Evolutionary conservation across 2,113 vertebrate species (phyloP).

Genomic region (Cebidichthys violaceus): DNA sequence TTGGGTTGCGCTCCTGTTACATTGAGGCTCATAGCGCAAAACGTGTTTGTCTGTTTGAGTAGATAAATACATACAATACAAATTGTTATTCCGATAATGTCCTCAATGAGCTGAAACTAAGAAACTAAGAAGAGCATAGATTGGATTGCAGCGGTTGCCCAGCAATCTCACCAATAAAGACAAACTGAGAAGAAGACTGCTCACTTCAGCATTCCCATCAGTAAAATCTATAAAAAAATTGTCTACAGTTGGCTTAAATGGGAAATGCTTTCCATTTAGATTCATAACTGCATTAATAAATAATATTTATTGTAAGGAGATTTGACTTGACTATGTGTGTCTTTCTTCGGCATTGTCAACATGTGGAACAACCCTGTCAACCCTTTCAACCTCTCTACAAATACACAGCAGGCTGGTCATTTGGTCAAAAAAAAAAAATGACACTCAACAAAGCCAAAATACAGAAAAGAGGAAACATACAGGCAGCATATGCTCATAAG

Average conservation of each 20-base stretch:
- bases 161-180: background rate
- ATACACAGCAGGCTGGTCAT: too few relatives aligned
- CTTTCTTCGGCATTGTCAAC: background rate
- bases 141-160: background rate
- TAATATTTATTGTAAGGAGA: slow-evolving; percentile 68
- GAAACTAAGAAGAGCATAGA: background rate
- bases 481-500: background rate
- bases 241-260: slow-evolving; percentile 41
- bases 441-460: too few relatives aligned
- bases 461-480: too few relatives aligned
- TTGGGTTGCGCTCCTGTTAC: too few relatives aligned
- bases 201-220: background rate
- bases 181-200: background rate
- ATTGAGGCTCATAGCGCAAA: background rate
- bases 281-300: slow-evolving; percentile 70
- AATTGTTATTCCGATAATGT: background rate
- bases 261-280: slow-evolving; percentile 62
- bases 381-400: too few relatives aligned
- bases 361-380: background rate
- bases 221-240: slow-evolving; percentile 12
- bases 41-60: background rate
- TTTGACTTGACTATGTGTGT: slow-evolving; percentile 12
- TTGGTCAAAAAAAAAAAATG: too few relatives aligned
- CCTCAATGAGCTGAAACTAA: background rate
- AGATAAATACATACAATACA: background rate